phyloP scores from a whole-genome alignment of 2,797 vertebrate genomes.

The Gadopsis marmoratus region DNA sequence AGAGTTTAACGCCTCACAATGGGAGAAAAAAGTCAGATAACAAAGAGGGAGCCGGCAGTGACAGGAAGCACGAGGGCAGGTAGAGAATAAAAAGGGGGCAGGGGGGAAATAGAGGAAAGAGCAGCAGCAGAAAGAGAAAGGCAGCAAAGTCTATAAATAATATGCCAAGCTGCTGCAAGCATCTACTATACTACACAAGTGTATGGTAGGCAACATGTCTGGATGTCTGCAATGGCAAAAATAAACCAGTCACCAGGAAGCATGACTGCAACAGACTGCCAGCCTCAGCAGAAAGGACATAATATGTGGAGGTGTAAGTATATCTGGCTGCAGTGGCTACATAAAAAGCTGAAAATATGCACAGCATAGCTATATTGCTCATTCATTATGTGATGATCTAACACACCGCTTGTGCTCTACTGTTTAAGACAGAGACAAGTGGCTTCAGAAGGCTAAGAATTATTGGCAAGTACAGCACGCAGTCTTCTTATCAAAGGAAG shows the following conservation, averaged over 20 bases:
- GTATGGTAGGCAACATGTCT: constrained; percentile 20
- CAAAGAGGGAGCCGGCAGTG: neutral
- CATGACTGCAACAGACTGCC: constrained; percentile 47
- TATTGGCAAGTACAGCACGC: neutral
- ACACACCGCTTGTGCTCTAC: neutral
- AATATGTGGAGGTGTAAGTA: neutral
- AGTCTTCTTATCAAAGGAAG: constrained; percentile 53
- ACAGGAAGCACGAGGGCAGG: neutral
- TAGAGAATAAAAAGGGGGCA: neutral
- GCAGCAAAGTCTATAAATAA: constrained; percentile 29
- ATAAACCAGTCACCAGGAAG: constrained; percentile 51
- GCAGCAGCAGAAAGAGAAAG: constrained; percentile 12
- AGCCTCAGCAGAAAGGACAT: constrained; percentile 52
- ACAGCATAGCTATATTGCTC: neutral
- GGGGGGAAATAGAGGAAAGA: neutral
- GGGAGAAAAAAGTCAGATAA: neutral
- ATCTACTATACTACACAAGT: constrained; percentile 2
- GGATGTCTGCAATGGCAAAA: constrained; percentile 29
- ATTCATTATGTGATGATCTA: neutral
- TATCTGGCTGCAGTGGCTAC: constrained; percentile 7
- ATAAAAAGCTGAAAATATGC: neutral
- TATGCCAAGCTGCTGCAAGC: constrained; percentile 28
- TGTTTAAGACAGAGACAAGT: neutral
- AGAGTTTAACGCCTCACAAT: constrained; percentile 37
- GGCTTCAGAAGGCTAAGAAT: neutral